A percentile compares a stretch with the other conserved stretches of the same genome.
Evolutionary conservation across 2,113 vertebrate species (phyloP).

Genomic region (Odobenus rosmarus): DNA sequence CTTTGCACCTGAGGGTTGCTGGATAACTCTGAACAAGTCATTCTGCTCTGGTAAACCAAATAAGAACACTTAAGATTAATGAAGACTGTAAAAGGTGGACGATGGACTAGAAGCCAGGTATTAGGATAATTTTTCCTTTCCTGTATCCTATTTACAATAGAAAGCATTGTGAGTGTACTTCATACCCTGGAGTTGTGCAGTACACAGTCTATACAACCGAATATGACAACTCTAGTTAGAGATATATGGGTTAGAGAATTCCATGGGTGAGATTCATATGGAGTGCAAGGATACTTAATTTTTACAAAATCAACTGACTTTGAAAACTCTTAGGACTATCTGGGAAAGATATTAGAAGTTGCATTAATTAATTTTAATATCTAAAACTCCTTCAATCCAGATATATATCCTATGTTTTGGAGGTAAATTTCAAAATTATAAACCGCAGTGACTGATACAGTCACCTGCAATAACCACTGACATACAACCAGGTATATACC

Average conservation of each 20-base stretch:
- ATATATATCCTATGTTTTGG: constrained; percentile 88
- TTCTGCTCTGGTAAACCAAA: not conserved
- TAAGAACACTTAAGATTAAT: not conserved
- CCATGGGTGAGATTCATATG: not conserved
- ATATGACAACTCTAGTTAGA: not conserved
- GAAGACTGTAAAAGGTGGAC: not conserved
- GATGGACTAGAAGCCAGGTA: not conserved
- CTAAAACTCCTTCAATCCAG: constrained; percentile 89
- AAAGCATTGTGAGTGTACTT: not conserved
- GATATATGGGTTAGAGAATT: not conserved
- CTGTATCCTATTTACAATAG: not conserved
- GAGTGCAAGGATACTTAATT: not conserved
- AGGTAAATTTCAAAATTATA: constrained; percentile 88
- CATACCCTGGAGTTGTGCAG: not conserved
- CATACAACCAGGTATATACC: constrained; percentile 89
- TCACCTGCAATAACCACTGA: constrained; percentile 89
- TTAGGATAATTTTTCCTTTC: not conserved
- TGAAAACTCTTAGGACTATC: not conserved
- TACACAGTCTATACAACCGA: not conserved
- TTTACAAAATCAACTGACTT: not conserved
- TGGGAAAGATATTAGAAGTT: not conserved
- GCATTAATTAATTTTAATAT: constrained; percentile 77
- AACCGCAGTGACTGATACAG: constrained; percentile 87
- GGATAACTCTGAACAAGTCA: not conserved
- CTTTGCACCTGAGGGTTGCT: not conserved